Conservation (phyloP, 2,797 vertebrate species). For the Acomys russatus region DNA sequence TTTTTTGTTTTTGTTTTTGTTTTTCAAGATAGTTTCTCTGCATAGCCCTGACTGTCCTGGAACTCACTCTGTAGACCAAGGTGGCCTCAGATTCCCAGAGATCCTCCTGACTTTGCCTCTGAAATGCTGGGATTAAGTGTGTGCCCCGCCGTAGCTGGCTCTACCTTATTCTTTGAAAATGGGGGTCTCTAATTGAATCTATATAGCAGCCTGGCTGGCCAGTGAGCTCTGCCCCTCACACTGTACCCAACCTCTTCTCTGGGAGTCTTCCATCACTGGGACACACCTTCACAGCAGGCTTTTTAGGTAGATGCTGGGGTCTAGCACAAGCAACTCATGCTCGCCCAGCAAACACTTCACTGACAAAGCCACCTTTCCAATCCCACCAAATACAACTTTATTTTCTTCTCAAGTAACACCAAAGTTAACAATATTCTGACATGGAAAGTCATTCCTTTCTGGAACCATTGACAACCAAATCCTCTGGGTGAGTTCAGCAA, state of each 20-base stretch:
- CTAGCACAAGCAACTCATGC: not conserved
- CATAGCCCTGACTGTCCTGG: not conserved
- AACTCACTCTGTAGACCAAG: not conserved
- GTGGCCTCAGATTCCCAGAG: not conserved
- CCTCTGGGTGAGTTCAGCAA: not conserved
- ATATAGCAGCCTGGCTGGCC: not conserved
- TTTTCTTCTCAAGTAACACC: not conserved
- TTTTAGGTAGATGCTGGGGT: not conserved
- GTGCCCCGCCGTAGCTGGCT: not conserved
- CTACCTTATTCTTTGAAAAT: not conserved
- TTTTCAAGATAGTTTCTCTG: not conserved
- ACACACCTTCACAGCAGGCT: not conserved
- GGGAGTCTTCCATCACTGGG: no score
- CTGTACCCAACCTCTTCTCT: not conserved
- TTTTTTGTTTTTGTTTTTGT: no score
- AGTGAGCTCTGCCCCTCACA: not conserved
- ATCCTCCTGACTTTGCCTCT: not conserved
- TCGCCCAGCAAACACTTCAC: no score
- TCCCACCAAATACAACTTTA: not conserved
- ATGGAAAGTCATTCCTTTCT: constrained; percentile 31
- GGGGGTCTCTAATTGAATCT: not conserved
- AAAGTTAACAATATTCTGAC: constrained; percentile 11
- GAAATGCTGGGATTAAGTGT: not conserved
- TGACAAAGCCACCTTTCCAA: not conserved
- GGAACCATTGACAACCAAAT: not conserved